Conservation (phyloP, 1,140 invertebrate species). For the Bemisia tabaci region DNA sequence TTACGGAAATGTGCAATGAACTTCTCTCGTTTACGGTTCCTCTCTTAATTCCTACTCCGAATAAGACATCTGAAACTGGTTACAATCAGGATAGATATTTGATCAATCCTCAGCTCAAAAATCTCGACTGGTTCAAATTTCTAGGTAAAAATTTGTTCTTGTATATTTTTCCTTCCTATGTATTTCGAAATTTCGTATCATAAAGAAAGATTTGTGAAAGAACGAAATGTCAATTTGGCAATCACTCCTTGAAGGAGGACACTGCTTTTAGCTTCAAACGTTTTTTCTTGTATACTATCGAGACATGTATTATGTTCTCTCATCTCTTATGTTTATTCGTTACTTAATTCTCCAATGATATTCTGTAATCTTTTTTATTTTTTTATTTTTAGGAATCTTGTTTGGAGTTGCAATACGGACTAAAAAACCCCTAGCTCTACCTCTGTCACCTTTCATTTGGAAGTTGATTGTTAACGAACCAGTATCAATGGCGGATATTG, state of each 20-base stretch:
- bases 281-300: not conserved
- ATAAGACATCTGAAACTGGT: conserved; percentile 40
- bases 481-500: conserved; percentile 43
- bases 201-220: too few species aligned
- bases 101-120: conserved; percentile 41
- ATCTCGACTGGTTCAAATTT: conserved; percentile 44
- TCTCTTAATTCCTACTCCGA: conserved; percentile 41
- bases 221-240: too few species aligned
- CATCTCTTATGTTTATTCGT: not conserved
- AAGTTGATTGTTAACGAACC: conserved; percentile 46
- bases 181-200: too few species aligned
- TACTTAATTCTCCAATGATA: not conserved
- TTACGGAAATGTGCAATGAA: conserved; percentile 53
- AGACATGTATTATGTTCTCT: not conserved
- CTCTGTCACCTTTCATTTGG: conserved; percentile 49
- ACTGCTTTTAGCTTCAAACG: conserved; percentile 3
- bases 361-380: too few species aligned
- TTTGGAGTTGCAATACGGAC: conserved; percentile 44
- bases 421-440: conserved; percentile 44
- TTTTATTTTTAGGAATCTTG: conserved; percentile 34
- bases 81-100: conserved; percentile 48
- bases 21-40: conserved; percentile 36
- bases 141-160: conserved; percentile 27
- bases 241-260: too few species aligned
- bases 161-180: not conserved